Conservation (phyloP, 2,797 vertebrate species). For the Lycodopsis pacificus region DNA sequence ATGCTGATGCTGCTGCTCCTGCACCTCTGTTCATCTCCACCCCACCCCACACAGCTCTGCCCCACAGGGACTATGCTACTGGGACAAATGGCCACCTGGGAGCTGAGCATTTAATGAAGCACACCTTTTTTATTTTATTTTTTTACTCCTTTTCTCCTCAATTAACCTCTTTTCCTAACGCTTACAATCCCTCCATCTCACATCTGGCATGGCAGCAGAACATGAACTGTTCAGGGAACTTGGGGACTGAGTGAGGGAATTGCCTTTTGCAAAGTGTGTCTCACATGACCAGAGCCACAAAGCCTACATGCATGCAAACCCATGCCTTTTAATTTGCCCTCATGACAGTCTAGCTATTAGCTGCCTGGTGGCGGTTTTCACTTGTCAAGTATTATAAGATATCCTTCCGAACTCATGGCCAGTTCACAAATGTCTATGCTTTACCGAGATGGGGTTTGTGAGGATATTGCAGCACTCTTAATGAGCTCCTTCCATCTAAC, state of each 20-base stretch:
- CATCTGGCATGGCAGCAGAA: conserved; percentile 66
- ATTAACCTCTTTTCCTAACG: conserved; percentile 37
- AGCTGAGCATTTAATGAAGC: conserved; percentile 67
- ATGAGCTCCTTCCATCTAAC: conserved; percentile 76
- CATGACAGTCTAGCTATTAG: conserved; percentile 74
- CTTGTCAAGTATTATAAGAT: conserved; percentile 69
- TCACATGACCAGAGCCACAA: conserved; percentile 65
- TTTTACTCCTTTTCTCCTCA: conserved; percentile 24
- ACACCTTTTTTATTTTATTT: conserved; percentile 48
- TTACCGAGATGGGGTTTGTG: conserved; percentile 54
- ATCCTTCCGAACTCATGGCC: conserved; percentile 74
- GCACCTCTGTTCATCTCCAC: conserved; percentile 54
- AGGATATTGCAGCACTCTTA: conserved; percentile 59
- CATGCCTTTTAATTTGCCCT: conserved; percentile 77
- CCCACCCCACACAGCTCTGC: conserved; percentile 40
- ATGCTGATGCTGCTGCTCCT: conserved; percentile 17
- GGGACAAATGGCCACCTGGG: conserved; percentile 74
- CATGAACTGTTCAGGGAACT: conserved; percentile 39
- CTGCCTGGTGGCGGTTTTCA: conserved; percentile 70
- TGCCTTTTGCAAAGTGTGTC: conserved; percentile 54
- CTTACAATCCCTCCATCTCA: conserved; percentile 48
- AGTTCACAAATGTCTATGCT: conserved; percentile 59
- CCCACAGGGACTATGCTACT: conserved; percentile 68
- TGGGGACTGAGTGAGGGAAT: conserved; percentile 39
- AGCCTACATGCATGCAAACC: conserved; percentile 63